These are phyloP conservation scores for Ploceus nigricollis DNA, from an alignment of 2,113 vertebrate species.

Conservation along the genomic window DNA sequence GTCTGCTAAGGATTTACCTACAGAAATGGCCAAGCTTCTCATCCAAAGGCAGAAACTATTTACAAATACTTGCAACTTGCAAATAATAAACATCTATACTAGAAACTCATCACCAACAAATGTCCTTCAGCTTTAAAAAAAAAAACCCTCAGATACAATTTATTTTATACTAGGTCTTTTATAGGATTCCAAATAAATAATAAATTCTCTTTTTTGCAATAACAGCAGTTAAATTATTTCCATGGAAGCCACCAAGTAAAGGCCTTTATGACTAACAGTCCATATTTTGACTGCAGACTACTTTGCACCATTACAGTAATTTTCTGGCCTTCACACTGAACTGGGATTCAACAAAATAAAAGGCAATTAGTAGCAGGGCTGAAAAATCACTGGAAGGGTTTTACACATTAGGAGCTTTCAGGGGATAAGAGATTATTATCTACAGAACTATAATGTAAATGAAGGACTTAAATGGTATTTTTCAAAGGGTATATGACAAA, in stretches of 20 bases:
- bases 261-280: not conserved
- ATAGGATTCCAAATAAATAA: not conserved
- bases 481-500: not conserved
- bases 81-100: not conserved
- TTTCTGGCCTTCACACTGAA: not conserved
- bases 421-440: not conserved
- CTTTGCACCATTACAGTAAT: not conserved
- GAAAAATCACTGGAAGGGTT: not conserved
- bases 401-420: not conserved
- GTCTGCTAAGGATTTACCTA: not conserved
- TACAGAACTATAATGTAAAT: not conserved
- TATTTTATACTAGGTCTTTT: not conserved
- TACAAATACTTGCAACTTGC: not conserved
- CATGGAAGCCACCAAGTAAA: not conserved
- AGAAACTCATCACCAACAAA: not conserved
- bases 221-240: not conserved
- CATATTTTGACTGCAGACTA: not conserved
- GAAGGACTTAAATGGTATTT: not conserved
- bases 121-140: not conserved
- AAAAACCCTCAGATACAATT: rapidly evolving
- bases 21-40: not conserved
- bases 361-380: not conserved
- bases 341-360: not conserved
- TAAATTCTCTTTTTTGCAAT: not conserved
- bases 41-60: not conserved